Evolutionary conservation across 2,888 invertebrate genomes (phyloP), one percentile per base, ranked within the genome.

Genomic region (Galeruca laticollis): DNA sequence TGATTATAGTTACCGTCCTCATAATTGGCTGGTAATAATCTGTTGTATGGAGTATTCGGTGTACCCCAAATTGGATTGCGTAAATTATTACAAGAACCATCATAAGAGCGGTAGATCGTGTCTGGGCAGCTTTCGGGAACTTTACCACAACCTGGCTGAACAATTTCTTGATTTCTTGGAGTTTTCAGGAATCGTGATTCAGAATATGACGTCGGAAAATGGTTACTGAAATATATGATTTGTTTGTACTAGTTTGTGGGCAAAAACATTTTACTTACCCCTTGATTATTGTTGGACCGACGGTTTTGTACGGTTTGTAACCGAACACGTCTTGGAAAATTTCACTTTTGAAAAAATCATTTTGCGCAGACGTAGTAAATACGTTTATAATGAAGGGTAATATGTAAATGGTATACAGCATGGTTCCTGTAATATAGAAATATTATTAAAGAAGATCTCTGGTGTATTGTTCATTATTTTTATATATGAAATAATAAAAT

Each of bases 71-170:
- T 88, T 0, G 97, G 95, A 76, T 93, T 89, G 68, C 89, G 87
- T 60, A 94, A 85, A 85, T 99, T 98, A 85, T 99, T 99, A 83
- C 99, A 99, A 1, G 96, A 91, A 0, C 98, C 99, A 83, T 99
- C 98, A 72, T 93, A 89, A 0, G 93, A 89, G 51, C 94, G 88
- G 84, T 96, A 97, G 60, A 90, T 89, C 0, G 88, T 86, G 31
- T 87, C 86, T 20, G 84, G 78, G 37, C 79, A 79, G 56, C 51
- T 66, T 1, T 74, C 61, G 10, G 78, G 78, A 2, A 73, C 35
- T 33, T 56, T 75, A 9, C 78, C 78, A 52, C 78, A 78, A n/a
- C 76, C 78, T n/a, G 35, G 56, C 18, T n/a, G 33, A 33, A 33
- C 15, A 11, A 33, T 56, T 56, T 33, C 33, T 56, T 33, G n/a